Percentiles rank a stretch among this genome's conserved stretches.
Evolutionary conservation across 2,888 invertebrate genomes (phyloP).

Genomic region (Sinelater perroti): DNA sequence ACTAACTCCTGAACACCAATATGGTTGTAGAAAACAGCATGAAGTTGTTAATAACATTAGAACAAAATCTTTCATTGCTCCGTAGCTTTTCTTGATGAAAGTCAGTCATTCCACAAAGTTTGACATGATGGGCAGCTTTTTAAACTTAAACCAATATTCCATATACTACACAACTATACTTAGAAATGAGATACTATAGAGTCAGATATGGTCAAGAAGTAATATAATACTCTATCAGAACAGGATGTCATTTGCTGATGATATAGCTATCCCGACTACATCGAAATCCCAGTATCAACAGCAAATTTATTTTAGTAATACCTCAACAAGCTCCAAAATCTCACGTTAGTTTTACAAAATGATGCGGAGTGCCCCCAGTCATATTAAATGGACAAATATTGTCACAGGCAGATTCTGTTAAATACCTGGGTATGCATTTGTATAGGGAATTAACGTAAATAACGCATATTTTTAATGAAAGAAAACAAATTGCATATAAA

Average conservation of each 20-base stretch:
- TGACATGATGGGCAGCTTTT: background rate
- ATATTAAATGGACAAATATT: too few relatives aligned
- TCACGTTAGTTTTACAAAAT: background rate
- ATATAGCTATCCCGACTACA: background rate
- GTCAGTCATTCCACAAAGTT: too few relatives aligned
- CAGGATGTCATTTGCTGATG: background rate
- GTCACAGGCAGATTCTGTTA: too few relatives aligned
- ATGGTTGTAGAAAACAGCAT: background rate
- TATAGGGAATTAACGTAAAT: too few relatives aligned
- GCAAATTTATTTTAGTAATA: background rate
- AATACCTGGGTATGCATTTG: too few relatives aligned
- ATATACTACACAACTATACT: background rate
- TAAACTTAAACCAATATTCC: background rate
- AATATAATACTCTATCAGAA: background rate
- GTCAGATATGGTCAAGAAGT: too few relatives aligned
- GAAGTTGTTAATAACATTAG: background rate
- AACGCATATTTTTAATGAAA: too few relatives aligned
- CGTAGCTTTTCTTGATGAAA: background rate
- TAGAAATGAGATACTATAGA: background rate
- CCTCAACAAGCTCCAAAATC: background rate
- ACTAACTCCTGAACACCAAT: background rate
- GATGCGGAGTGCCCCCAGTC: too few relatives aligned
- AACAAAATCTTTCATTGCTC: background rate
- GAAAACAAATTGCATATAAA: too few relatives aligned
- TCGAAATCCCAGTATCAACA: background rate